Conservation (phyloP, 2,797 vertebrate species). For the Coilia nasus region DNA sequence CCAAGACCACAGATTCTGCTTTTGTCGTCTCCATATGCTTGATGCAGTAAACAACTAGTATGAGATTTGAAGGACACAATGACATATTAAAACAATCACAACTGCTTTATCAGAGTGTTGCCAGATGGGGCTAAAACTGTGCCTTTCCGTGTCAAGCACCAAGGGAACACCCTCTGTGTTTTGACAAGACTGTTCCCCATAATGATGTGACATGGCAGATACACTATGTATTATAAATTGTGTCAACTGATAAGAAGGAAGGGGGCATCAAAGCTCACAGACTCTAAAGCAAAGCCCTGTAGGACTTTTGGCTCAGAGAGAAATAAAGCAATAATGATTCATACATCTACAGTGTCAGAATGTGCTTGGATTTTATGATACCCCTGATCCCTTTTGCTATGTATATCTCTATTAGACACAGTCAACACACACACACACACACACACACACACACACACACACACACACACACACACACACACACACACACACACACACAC, state of each 20-base stretch:
- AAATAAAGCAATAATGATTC: neutral
- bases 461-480: neutral
- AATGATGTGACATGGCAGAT: neutral
- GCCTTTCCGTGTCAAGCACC: neutral
- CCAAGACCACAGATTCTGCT: neutral
- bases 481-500: neutral
- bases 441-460: neutral
- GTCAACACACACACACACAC: neutral
- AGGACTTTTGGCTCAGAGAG: neutral
- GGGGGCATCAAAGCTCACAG: neutral
- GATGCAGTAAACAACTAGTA: neutral
- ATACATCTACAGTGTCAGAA: neutral
- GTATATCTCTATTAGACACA: neutral
- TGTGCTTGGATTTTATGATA: too few species aligned
- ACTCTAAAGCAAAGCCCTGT: neutral
- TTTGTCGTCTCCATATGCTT: neutral
- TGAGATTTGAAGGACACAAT: slow-evolving; percentile 6
- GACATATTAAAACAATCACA: neutral
- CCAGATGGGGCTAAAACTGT: neutral
- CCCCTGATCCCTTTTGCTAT: too few species aligned
- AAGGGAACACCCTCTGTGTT: neutral
- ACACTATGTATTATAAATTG: neutral
- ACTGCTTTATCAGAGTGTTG: neutral
- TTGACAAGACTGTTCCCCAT: neutral
- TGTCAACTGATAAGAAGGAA: neutral